Conservation (phyloP, 2,888 invertebrate species). For the Trachelus iudaicus region DNA sequence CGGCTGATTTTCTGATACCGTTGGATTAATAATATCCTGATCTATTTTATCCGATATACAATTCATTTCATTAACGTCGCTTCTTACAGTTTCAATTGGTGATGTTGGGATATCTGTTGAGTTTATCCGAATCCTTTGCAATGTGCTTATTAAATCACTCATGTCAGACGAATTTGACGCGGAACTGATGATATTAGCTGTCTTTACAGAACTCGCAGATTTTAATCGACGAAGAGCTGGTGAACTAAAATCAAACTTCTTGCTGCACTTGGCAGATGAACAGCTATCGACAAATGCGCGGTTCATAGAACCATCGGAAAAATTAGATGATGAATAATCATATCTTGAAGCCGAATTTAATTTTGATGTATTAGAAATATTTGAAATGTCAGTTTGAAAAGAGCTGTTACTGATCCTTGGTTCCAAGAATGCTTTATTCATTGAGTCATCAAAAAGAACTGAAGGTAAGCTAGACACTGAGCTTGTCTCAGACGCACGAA, state of each 20-base stretch:
- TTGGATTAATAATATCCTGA: neutral
- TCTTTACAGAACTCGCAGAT: constrained; percentile 7
- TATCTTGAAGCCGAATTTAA: constrained; percentile 32
- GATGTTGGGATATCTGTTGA: constrained; percentile 13
- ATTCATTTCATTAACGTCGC: neutral
- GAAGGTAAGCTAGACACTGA: constrained; percentile 17
- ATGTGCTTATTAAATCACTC: constrained; percentile 37
- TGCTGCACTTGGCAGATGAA: constrained; percentile 16
- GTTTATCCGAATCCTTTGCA: constrained; percentile 36
- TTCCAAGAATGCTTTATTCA: constrained; percentile 45
- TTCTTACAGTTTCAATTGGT: constrained; percentile 10
- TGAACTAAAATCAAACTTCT: neutral
- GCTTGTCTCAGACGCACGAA: neutral
- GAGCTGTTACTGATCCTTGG: constrained; percentile 33
- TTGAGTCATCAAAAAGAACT: constrained; percentile 31
- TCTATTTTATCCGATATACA: neutral
- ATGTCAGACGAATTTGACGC: constrained; percentile 24
- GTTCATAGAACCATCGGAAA: constrained; percentile 44
- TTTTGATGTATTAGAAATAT: constrained; percentile 45
- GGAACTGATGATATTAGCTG: constrained; percentile 3
- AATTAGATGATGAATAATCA: constrained; percentile 27
- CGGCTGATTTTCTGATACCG: neutral
- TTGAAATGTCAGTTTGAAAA: constrained; percentile 41
- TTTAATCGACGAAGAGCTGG: neutral
- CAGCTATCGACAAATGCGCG: constrained; percentile 43